Percentiles rank a stretch among this genome's conserved stretches.
phyloP scores from a whole-genome alignment of 2,888 invertebrate genomes.

The Heliconius charithonia region DNA sequence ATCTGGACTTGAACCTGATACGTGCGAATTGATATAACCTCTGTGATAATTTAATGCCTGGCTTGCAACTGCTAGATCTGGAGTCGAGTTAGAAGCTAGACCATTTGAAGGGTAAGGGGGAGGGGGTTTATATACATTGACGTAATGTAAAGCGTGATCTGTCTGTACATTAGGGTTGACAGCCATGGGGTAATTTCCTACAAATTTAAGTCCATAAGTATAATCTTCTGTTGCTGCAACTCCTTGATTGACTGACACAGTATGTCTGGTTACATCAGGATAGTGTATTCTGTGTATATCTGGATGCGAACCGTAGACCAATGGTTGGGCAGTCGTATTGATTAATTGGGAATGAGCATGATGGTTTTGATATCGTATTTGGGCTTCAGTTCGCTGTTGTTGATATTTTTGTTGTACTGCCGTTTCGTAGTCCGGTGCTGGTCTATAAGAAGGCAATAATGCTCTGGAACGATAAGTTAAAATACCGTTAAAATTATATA shows the following conservation, averaged over 20 bases:
- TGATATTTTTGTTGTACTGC: conserved; percentile 94
- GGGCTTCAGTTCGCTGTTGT: conserved; percentile 72
- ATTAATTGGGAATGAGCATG: conserved; percentile 62
- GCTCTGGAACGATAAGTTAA: conserved; percentile 78
- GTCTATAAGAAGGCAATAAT: conserved; percentile 92
- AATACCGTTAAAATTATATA: not conserved
- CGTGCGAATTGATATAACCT: conserved; percentile 81
- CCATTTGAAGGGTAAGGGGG: conserved; percentile 92
- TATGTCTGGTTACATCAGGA: conserved; percentile 86
- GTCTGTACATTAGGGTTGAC: conserved; percentile 72
- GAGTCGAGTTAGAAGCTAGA: conserved; percentile 92
- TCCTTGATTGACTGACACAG: conserved; percentile 60
- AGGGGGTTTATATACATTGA: conserved; percentile 91
- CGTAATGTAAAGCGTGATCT: conserved; percentile 81
- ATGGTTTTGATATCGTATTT: conserved; percentile 71
- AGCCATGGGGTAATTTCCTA: conserved; percentile 73
- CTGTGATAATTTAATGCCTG: conserved; percentile 81
- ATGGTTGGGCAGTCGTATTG: conserved; percentile 61
- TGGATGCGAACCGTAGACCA: conserved; percentile 88
- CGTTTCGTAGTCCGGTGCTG: conserved; percentile 97
- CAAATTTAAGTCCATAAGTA: conserved; percentile 66
- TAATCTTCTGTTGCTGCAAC: conserved; percentile 66
- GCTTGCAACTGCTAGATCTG: conserved; percentile 90
- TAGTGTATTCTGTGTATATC: conserved; percentile 88
- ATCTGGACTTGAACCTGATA: conserved; percentile 91